A percentile compares a stretch with the other conserved stretches of the same genome.
These are phyloP conservation scores for Dolichotis patagonum DNA, from an alignment of 2,113 vertebrate genomes.

Conservation along the genomic window DNA sequence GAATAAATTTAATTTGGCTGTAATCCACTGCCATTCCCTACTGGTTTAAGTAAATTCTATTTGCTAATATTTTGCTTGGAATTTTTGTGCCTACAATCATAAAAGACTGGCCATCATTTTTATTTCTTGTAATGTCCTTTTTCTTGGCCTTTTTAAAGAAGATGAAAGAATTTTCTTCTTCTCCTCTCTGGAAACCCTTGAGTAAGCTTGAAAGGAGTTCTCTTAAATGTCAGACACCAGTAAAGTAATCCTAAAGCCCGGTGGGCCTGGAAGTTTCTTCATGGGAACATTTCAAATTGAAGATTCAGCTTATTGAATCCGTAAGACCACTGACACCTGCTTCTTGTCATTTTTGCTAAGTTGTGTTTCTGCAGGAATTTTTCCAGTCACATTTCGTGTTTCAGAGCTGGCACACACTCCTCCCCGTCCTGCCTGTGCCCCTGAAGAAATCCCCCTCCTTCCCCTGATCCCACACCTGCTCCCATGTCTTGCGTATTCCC, in stretches of 20 bases:
- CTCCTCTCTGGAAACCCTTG: neutral
- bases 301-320: neutral
- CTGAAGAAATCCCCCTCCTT: neutral
- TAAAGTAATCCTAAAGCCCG: neutral
- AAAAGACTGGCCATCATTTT: neutral
- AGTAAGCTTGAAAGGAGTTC: neutral
- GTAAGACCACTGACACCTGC: neutral
- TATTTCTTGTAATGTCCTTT: neutral
- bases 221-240: neutral
- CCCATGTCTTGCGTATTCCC: rapidly evolving
- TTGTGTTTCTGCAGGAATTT: neutral
- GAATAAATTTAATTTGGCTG: neutral
- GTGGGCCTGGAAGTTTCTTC: neutral
- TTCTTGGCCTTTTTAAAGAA: neutral
- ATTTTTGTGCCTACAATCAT: neutral
- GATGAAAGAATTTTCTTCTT: neutral
- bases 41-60: neutral
- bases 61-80: neutral
- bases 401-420: neutral
- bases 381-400: neutral
- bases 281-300: neutral
- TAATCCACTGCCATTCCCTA: too few relatives aligned
- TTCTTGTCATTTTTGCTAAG: neutral
- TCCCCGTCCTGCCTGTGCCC: neutral
- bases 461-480: neutral